These are phyloP conservation scores for Ptilodon capucinus DNA, from an alignment of 2,888 invertebrate genomes.

Conservation along the genomic window DNA sequence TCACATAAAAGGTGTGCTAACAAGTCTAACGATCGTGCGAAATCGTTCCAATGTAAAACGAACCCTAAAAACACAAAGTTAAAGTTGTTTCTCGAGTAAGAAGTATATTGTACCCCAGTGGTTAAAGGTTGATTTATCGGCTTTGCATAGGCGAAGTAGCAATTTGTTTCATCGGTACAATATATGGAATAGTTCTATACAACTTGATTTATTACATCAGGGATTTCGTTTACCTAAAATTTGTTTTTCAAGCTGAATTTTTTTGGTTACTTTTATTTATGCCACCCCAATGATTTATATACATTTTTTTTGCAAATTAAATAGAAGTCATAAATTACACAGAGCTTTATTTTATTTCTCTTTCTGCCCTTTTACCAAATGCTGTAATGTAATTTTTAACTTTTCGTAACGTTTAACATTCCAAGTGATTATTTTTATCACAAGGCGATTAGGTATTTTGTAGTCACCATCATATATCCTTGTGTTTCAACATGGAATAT, in stretches of 20 bases:
- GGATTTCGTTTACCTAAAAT: not conserved
- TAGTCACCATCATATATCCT: too few species aligned
- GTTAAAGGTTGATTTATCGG: slow-evolving; percentile 20
- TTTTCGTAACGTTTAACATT: too few species aligned
- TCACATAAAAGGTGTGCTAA: slow-evolving; percentile 4
- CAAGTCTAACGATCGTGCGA: not conserved
- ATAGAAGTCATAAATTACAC: not conserved
- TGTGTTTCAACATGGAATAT: too few species aligned
- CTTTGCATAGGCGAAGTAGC: slow-evolving; percentile 12
- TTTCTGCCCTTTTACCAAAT: too few species aligned
- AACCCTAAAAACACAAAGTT: not conserved
- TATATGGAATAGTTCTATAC: slow-evolving; percentile 11
- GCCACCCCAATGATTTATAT: not conserved
- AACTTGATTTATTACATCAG: slow-evolving; percentile 17
- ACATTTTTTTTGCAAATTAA: not conserved
- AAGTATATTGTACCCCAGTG: slow-evolving; percentile 12
- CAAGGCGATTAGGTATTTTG: too few species aligned
- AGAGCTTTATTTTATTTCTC: too few species aligned
- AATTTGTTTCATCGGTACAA: slow-evolving; percentile 13
- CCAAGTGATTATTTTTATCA: too few species aligned
- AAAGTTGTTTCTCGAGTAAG: not conserved
- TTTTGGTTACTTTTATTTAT: not conserved
- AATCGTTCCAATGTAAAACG: not conserved
- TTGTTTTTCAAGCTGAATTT: not conserved
- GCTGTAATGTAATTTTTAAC: too few species aligned